Conservation (phyloP, 23 tunicate genomes). For the Botrylloides violaceus region DNA sequence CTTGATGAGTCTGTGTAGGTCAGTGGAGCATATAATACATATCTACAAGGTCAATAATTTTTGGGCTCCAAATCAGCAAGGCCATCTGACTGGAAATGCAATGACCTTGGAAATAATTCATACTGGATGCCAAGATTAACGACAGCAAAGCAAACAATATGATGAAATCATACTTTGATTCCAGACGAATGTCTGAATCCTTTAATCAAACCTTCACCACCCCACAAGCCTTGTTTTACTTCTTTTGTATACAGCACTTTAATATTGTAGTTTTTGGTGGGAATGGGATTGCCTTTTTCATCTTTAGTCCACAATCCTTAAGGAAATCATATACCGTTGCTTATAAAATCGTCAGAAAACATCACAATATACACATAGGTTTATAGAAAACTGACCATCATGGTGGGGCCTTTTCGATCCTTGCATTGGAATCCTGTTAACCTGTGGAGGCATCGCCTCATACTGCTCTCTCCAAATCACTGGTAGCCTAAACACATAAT, state of each 20-base stretch:
- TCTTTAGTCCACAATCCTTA: slow-evolving; percentile 58
- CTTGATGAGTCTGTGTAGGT: too few relatives aligned
- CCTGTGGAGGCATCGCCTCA: slow-evolving; percentile 34
- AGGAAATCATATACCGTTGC: too few relatives aligned
- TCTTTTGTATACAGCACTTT: slow-evolving; percentile 35
- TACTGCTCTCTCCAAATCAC: slow-evolving; percentile 49
- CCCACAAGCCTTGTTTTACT: slow-evolving; percentile 54
- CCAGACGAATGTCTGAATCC: slow-evolving; percentile 34
- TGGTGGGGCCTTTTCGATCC: slow-evolving; percentile 70
- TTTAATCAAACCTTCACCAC: slow-evolving; percentile 47
- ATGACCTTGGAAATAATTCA: too few relatives aligned
- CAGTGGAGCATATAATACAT: too few relatives aligned
- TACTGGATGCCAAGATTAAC: too few relatives aligned
- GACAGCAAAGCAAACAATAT: too few relatives aligned
- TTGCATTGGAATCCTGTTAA: slow-evolving; percentile 30
- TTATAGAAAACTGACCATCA: too few relatives aligned
- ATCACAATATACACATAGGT: too few relatives aligned
- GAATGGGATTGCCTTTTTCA: slow-evolving; percentile 20
- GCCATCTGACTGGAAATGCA: too few relatives aligned
- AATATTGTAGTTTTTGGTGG: slow-evolving; percentile 25
- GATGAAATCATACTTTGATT: slow-evolving; percentile 3
- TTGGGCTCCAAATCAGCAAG: too few relatives aligned
- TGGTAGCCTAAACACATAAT: slow-evolving; percentile 42
- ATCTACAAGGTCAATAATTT: too few relatives aligned
- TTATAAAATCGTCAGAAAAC: too few relatives aligned